Evolutionary conservation across 2,888 invertebrate species (phyloP), one percentile per base, ranked within the genome.

Genomic region (Liposcelis brunnea): DNA sequence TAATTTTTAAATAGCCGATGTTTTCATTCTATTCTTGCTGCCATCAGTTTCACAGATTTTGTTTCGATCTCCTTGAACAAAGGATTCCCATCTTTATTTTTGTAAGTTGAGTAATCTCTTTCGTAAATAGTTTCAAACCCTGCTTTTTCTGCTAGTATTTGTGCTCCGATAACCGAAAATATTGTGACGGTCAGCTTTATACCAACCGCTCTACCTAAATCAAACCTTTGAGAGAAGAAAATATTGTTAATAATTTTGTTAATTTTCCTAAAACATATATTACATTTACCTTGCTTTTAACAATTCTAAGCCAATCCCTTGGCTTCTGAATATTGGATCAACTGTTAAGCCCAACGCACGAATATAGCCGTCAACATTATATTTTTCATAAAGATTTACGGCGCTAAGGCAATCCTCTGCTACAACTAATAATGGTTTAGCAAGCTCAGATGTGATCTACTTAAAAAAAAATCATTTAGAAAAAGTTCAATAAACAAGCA

Each of bases 131-230:
- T 63, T 18, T 59, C 52, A 50, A 70, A 72, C 1, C 70, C 70
- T 0, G 66, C 66, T 49, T 66, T 69, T 49, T 59, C 62, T 1
- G 71, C 71, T 2, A 69, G 61, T 0, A 62, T 60, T 52, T 71
- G 71, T 0, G 71, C 70, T 0, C 66, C 65, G 0, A 61, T 65
- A 0, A 71, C 69, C 0, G 71, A 70, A 58, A 71, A 72, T 0
- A 67, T 66, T 0, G 71, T 71, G 0, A 64, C 65, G 2, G 70
- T 68, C 1, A 68, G 61, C 44, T 61, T 66, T 14, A 71, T 52
- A n/a, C 60, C 62, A 1, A 71, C 54, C 0, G 69, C 66, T 52
- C 65, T 65, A 60, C 71, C 70, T 2, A 72, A 56, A 0, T 67
- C 67, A 44, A 68, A 58, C 49, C 71, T 71, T n/a, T n/a, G n/a